Evolutionary conservation across 2,888 invertebrate genomes (phyloP).

Genomic region (Thymelicus sylvestris): DNA sequence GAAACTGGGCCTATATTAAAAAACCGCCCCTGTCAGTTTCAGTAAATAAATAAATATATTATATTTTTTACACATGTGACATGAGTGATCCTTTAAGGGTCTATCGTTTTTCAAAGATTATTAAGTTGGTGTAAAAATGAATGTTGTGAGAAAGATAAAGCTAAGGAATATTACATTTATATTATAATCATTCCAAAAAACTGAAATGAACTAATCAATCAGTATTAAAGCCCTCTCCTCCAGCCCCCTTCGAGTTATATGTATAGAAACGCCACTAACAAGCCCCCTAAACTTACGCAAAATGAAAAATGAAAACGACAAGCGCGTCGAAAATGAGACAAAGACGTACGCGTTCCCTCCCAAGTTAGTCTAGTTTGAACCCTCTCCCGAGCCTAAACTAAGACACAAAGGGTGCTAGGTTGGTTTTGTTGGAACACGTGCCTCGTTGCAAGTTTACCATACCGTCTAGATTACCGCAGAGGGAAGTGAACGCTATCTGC

Average conservation of each 20-base stretch:
- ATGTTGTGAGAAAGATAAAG: too few species aligned
- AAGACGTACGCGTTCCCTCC: slow-evolving; percentile 12
- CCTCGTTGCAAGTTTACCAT: neutral
- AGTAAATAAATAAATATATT: too few species aligned
- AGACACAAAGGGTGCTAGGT: slow-evolving; percentile 4
- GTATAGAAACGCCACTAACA: neutral
- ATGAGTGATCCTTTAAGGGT: too few species aligned
- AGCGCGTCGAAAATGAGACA: neutral
- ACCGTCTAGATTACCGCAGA: neutral
- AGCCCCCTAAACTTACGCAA: slow-evolving; percentile 17
- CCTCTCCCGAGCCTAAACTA: slow-evolving; percentile 1
- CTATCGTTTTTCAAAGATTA: too few species aligned
- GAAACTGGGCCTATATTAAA: too few species aligned
- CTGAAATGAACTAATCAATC: neutral
- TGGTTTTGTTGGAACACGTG: neutral
- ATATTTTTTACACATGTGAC: too few species aligned
- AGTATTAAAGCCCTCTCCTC: neutral
- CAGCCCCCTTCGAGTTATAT: neutral
- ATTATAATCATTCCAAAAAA: neutral
- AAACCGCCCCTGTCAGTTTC: too few species aligned
- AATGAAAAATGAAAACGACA: slow-evolving; percentile 13
- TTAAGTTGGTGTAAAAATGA: too few species aligned
- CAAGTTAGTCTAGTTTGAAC: slow-evolving; percentile 8
- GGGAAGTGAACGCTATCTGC: neutral
- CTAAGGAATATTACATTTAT: too few species aligned